phyloP scores from a whole-genome alignment of 2,797 vertebrate genomes.

The Macropus fuliginosus region DNA sequence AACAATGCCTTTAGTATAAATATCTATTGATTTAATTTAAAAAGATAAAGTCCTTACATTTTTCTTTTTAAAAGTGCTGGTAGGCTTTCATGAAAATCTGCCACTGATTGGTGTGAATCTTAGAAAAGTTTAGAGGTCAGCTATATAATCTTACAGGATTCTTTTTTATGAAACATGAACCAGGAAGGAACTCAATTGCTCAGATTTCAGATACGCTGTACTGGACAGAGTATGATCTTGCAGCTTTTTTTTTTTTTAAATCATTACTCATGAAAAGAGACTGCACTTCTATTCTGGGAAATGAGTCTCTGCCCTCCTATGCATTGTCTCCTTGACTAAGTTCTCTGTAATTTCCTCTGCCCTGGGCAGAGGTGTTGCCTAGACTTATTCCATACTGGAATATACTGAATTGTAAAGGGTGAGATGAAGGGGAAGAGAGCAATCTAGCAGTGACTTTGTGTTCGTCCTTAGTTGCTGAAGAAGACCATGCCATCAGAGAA shows the following conservation, averaged over 20 bases:
- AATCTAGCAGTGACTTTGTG: not conserved
- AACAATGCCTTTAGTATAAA: not conserved
- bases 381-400: not conserved
- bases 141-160: not conserved
- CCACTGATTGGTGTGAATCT: not conserved
- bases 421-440: not conserved
- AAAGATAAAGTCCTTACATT: conserved; percentile 32
- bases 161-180: not conserved
- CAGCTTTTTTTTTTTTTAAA: not conserved
- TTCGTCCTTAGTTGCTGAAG: too few relatives aligned
- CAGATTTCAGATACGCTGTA: not conserved
- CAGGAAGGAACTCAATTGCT: not conserved
- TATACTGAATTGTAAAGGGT: not conserved
- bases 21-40: not conserved
- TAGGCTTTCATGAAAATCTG: not conserved
- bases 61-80: not conserved
- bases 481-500: too few relatives aligned
- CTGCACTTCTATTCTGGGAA: not conserved
- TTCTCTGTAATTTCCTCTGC: not conserved
- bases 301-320: not conserved
- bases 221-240: not conserved
- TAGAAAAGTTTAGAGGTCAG: not conserved
- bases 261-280: not conserved
- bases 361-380: not conserved
- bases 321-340: not conserved